Conservation (phyloP, 2,888 invertebrate species). For the Leptinotarsa juncta region DNA sequence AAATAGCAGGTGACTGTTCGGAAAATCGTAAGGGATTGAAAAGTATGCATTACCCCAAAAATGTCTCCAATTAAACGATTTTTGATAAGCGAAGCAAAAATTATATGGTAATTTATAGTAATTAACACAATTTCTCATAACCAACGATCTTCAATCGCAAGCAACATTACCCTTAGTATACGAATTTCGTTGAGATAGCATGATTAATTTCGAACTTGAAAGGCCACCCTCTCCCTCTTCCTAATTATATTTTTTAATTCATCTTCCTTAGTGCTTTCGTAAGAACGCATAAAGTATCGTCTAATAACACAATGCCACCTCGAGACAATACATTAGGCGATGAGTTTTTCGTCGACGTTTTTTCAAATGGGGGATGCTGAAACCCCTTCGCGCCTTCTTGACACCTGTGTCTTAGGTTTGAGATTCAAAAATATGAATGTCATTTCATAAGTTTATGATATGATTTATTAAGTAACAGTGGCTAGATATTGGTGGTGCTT, state of each 20-base stretch:
- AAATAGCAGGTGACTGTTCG: too few species aligned
- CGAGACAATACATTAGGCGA: constrained; percentile 53
- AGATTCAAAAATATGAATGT: constrained; percentile 37
- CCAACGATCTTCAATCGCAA: background rate
- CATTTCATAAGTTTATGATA: constrained; percentile 15
- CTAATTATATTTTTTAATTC: constrained; percentile 80
- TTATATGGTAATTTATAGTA: background rate
- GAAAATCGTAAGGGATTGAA: too few species aligned
- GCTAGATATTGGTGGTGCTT: too few species aligned
- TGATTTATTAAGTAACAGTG: too few species aligned
- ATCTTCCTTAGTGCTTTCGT: constrained; percentile 72
- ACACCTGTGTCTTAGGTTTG: constrained; percentile 43
- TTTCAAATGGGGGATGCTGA: constrained; percentile 37
- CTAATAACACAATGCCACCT: constrained; percentile 28
- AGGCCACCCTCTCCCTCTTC: constrained; percentile 52
- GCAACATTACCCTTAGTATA: background rate
- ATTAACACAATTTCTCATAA: constrained; percentile 3
- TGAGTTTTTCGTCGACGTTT: constrained; percentile 52
- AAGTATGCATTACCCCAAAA: too few species aligned
- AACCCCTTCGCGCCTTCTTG: constrained; percentile 41
- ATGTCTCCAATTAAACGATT: background rate
- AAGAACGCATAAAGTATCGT: constrained; percentile 61
- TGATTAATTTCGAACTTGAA: constrained; percentile 12
- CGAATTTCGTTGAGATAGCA: constrained; percentile 10
- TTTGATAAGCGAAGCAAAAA: background rate